phyloP scores from a whole-genome alignment of 2,888 invertebrate species.

The Synergus japonicus region DNA sequence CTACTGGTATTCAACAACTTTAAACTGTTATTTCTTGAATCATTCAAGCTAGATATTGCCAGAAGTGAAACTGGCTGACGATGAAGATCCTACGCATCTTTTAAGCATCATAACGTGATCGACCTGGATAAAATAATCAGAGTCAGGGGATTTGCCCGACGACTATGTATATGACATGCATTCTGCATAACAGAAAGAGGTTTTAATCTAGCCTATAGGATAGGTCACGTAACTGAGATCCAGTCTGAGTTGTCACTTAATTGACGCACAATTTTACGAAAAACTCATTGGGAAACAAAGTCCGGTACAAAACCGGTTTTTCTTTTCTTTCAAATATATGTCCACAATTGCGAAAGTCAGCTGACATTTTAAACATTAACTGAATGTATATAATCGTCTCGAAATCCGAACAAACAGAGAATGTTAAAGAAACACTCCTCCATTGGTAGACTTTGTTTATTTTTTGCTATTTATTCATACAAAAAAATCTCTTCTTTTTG shows the following conservation, averaged over 20 bases:
- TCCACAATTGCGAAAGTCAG: background rate
- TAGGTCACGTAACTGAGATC: background rate
- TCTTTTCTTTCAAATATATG: background rate
- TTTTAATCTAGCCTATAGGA: background rate
- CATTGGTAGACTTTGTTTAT: no score
- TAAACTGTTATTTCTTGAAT: slow-evolving; percentile 1
- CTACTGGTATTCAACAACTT: background rate
- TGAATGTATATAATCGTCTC: background rate
- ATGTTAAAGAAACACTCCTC: no score
- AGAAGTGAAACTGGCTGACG: slow-evolving; percentile 9
- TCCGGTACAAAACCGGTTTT: background rate
- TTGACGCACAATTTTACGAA: background rate
- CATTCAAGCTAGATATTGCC: background rate
- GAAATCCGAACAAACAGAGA: background rate
- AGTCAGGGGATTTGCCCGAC: background rate
- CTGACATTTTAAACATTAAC: background rate
- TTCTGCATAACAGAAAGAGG: background rate
- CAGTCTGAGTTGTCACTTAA: background rate
- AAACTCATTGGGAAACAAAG: background rate
- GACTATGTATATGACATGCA: background rate
- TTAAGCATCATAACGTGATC: background rate
- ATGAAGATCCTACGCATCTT: slow-evolving; percentile 27
- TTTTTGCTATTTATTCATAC: no score
- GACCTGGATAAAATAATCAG: slow-evolving; percentile 25
- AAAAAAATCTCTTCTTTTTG: no score